Conservation (phyloP, 2,113 vertebrate species). For the Asarcornis scutulata region DNA sequence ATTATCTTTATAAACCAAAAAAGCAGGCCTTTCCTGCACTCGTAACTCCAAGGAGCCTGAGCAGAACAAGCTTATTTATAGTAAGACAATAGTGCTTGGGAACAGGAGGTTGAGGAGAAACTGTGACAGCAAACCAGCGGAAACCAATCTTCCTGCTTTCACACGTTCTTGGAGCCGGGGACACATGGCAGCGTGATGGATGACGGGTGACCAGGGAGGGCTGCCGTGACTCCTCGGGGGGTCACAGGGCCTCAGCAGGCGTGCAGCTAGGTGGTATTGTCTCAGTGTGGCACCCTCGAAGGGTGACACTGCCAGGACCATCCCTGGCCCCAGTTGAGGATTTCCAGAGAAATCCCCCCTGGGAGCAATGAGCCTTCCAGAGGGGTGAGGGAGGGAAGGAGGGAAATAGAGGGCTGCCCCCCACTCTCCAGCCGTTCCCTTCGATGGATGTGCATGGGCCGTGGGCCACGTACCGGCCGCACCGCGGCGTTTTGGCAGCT, state of each 20-base stretch:
- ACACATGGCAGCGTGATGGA: background rate
- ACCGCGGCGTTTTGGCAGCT: background rate
- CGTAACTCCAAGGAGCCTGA: background rate
- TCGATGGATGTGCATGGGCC: background rate
- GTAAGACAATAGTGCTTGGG: background rate
- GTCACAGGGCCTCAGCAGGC: background rate
- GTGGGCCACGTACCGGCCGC: rapidly evolving
- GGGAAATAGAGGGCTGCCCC: background rate
- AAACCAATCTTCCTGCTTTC: background rate
- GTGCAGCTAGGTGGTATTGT: background rate
- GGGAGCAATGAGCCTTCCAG: background rate
- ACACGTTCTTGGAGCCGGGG: background rate
- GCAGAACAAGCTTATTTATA: background rate
- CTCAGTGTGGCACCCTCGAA: background rate
- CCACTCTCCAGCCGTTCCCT: rapidly evolving
- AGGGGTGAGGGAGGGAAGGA: background rate
- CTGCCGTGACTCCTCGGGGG: too few species aligned
- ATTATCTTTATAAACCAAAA: background rate
- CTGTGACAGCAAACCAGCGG: background rate
- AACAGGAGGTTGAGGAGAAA: background rate
- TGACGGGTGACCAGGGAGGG: too few species aligned
- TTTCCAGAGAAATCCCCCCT: too few species aligned
- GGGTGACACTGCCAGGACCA: background rate
- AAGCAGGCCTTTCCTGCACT: background rate
- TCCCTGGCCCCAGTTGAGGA: background rate